Base-by-base conservation (phyloP, 2,888 invertebrate species). In the Gisinianus flammeolus region DNA sequence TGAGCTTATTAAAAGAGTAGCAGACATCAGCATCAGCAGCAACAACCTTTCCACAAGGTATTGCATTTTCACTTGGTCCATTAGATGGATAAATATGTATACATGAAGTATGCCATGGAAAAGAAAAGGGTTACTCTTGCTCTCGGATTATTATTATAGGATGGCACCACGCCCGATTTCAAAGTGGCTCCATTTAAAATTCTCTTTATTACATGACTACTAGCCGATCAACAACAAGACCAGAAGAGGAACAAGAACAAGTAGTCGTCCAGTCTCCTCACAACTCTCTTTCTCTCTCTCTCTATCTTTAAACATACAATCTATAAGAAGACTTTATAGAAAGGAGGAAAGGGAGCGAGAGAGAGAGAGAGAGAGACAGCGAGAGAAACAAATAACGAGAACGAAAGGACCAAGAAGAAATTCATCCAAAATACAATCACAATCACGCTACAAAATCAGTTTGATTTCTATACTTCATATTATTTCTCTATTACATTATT, bases 101-200 rank as follows among this genome's bases (percentile, higher is more conserved):
- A 44, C n/a, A 58, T 58, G 56, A 58, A 22, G 12, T 62, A 62
- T 35, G 35, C 67, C 31, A 68, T 68, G 68, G 68, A 79, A 69
- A 77, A 79, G 54, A 58, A 67, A 78, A 71, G 79, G 81, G 79
- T 79, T 81, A 78, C 80, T 80, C 68, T 68, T 81, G 79, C 80
- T 81, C 24, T 58, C 24, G 24, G 22, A 79, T 76, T 73, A 79
- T 79, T 81, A 77, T 76, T 78, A 78, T 76, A 78, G 76, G 77
- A 77, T 79, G 71, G 72, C 76, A 79, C 79, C 79, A 79, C 79
- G 76, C 79, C 79, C 79, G 79, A 73, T 16, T 79, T 76, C 79
- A 79, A 76, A 79, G 79, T 79, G 79, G 79, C 79, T 79, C 76
- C 76, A 79, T 79, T 79, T 76, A 79, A 76, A 78, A 24, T 79